Evolutionary conservation across 2,797 vertebrate species (phyloP).

Genomic region (Neoniphon sammara): DNA sequence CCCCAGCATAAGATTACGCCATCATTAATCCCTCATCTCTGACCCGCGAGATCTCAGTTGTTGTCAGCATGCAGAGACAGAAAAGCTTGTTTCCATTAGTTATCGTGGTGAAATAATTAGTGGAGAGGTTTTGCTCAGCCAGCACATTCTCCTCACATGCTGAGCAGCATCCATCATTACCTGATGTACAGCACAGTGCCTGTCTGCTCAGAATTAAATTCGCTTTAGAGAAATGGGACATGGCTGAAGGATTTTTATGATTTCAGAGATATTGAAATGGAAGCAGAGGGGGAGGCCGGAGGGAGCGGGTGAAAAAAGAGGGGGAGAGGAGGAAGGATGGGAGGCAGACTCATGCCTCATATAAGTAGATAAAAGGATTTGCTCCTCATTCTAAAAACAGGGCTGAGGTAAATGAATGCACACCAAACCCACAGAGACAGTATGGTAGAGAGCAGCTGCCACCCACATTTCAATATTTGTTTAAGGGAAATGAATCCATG

Average conservation of each 20-base stretch:
- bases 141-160: constrained; percentile 72
- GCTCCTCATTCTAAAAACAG: constrained; percentile 65
- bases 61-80: not conserved
- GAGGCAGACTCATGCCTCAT: constrained; percentile 50
- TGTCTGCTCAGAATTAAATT: constrained; percentile 75
- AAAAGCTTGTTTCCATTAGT: constrained; percentile 65
- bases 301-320: constrained; percentile 34
- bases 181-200: constrained; percentile 69
- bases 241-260: constrained; percentile 82
- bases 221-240: constrained; percentile 77
- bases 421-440: constrained; percentile 34
- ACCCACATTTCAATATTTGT: constrained; percentile 54
- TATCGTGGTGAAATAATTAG: constrained; percentile 72
- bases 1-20: constrained; percentile 45
- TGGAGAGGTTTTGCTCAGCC: constrained; percentile 65
- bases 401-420: constrained; percentile 66
- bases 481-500: constrained; percentile 42
- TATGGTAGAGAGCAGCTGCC: constrained; percentile 53
- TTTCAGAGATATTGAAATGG: constrained; percentile 81
- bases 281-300: constrained; percentile 53
- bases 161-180: constrained; percentile 75
- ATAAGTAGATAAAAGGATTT: constrained; percentile 76
- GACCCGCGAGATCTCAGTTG: constrained; percentile 44
- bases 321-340: constrained; percentile 29
- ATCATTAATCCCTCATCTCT: constrained; percentile 61